Evolutionary conservation across 2,797 vertebrate species (phyloP), one percentile per base, ranked within the genome.

Genomic region (Naso thynnoides): DNA sequence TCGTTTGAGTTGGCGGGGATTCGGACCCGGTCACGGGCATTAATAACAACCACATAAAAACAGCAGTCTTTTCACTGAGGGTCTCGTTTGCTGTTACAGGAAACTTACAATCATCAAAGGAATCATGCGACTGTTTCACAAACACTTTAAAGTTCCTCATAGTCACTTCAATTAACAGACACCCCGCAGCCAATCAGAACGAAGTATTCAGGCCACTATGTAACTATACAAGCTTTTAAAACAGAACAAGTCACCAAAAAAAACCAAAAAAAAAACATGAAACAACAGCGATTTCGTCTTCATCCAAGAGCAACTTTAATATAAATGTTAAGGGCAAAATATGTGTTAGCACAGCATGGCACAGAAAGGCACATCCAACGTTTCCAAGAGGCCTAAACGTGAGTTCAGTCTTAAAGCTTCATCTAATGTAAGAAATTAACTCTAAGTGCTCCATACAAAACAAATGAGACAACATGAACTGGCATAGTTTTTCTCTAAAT

Each of bases 261-360:
- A 3, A 33, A 33, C 33, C 29, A 24, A 7, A 14, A n/a, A 3
- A 33, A 33, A 33, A 29, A 31, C 13, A n/a, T 0, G 33, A 50
- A 29, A 27, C 19, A 5, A 8, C 59, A 45, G n/a, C 1, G 5
- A 36, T 5, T 21, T 21, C 2, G 2, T 66, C 14, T 78, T 76
- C 26, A 83, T 78, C 62, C 81, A 83, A 67, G 47, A 87, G 83
- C 68, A 86, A 77, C 56, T 89, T 86, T 91, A 90, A 85, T 91
- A 85, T 23, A 86, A 85, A 88, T 77, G 65, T 81, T 69, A 60
- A 71, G 29, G 78, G 79, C 75, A 83, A 89, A 86, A 87, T 64
- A 44, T 82, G 64, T 60, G 80, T 66, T 73, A 79, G 80, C 85
- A 91, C 78, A 86, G 77, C 72, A 72, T 64, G 68, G 75, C 64